Percentiles rank a stretch among this genome's conserved stretches.
Conservation (phyloP, 1,140 invertebrate genomes). For the Globodera ellingtonae region DNA sequence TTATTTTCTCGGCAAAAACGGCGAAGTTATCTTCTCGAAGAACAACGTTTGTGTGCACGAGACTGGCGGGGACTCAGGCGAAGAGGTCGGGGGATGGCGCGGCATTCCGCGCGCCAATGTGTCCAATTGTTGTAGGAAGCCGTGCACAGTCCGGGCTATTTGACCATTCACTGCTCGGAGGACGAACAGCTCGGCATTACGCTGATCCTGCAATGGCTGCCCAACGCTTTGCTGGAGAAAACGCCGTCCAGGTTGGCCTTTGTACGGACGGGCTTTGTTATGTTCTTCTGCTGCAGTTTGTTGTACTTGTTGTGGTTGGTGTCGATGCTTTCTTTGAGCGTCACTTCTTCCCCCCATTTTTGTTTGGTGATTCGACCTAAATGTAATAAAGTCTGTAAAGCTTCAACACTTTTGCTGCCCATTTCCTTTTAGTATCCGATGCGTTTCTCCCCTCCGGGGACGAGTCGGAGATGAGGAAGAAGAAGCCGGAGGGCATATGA, state of each 20-base stretch:
- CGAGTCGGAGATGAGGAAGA: constrained; percentile 26
- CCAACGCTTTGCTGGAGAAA: constrained; percentile 82
- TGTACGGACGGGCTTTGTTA: constrained; percentile 3
- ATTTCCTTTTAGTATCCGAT: constrained; percentile 55
- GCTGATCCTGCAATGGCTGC: constrained; percentile 85
- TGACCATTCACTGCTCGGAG: constrained; percentile 79
- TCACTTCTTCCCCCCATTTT: neutral
- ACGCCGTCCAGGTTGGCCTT: constrained; percentile 73
- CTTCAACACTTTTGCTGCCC: neutral
- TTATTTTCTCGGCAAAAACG: constrained; percentile 61
- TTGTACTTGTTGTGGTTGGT: neutral
- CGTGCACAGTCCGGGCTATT: constrained; percentile 85
- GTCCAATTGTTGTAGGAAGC: constrained; percentile 5
- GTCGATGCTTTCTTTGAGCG: neutral
- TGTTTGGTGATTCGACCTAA: constrained; percentile 2
- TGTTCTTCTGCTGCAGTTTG: constrained; percentile 27
- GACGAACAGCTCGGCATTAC: constrained; percentile 73
- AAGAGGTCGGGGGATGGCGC: constrained; percentile 74
- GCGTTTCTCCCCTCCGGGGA: constrained; percentile 55
- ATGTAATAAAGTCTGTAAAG: no score
- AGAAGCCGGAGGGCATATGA: constrained; percentile 3
- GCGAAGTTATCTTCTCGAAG: constrained; percentile 67
- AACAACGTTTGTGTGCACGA: constrained; percentile 96
- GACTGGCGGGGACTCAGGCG: constrained; percentile 69
- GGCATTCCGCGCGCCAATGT: neutral